Percentiles rank a stretch among this genome's conserved stretches.
Evolutionary conservation across 2,797 vertebrate genomes (phyloP).

Genomic region (Notoglanidium macrostoma): DNA sequence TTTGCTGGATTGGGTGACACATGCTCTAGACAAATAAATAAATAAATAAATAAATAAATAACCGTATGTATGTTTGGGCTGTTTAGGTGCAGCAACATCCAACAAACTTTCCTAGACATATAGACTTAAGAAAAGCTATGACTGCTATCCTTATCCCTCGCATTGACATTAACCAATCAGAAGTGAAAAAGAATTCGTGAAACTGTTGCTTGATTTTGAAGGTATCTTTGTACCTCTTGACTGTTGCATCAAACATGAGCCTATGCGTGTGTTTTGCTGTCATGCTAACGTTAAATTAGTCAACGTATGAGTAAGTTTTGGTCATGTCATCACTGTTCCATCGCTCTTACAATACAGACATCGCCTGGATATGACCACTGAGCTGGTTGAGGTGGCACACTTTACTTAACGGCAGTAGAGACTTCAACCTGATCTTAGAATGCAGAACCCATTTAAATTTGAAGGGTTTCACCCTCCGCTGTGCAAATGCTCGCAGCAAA

Average conservation of each 20-base stretch:
- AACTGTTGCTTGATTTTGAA: neutral
- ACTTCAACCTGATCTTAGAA: conserved; percentile 2
- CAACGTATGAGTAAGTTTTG: neutral
- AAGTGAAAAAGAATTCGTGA: neutral
- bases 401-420: neutral
- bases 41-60: too few species aligned
- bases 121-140: neutral
- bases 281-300: neutral
- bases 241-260: neutral
- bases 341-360: neutral
- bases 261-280: neutral
- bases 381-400: neutral
- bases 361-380: neutral
- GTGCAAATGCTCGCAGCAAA: conserved; percentile 23
- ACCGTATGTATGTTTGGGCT: too few species aligned
- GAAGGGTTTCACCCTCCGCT: neutral
- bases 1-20: too few species aligned
- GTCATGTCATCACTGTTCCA: neutral
- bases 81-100: too few species aligned
- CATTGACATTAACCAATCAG: neutral
- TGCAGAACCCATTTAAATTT: conserved; percentile 9
- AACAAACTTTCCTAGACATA: too few species aligned
- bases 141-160: neutral
- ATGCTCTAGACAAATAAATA: too few species aligned
- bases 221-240: neutral